Conservation (phyloP, 2,113 vertebrate genomes). For the Setophaga kirtlandii region DNA sequence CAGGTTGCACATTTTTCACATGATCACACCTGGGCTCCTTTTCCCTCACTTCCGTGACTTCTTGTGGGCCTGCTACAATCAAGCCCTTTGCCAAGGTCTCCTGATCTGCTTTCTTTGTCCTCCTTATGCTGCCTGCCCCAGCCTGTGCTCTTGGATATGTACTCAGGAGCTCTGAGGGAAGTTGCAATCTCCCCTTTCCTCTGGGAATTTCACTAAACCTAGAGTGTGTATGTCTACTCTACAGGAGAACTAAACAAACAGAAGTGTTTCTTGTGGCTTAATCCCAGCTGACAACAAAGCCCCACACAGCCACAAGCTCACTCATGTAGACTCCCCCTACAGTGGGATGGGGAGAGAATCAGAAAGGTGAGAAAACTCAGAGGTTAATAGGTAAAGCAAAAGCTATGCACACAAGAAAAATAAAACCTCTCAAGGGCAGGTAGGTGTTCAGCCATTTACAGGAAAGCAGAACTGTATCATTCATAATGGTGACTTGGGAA, state of each 20-base stretch:
- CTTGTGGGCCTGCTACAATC: neutral
- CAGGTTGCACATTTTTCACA: neutral
- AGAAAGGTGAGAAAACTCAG: neutral
- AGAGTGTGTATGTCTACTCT: neutral
- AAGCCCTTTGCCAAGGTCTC: neutral
- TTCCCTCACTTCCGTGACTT: neutral
- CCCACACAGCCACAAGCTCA: neutral
- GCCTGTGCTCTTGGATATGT: neutral
- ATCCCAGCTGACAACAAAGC: neutral
- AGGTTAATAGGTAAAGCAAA: neutral
- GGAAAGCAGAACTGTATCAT: neutral
- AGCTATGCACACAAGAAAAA: neutral
- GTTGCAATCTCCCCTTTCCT: neutral
- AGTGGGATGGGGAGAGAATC: neutral
- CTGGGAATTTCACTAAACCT: neutral
- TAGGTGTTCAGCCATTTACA: neutral
- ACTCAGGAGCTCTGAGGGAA: neutral
- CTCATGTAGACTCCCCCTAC: accelerated
- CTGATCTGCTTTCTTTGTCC: neutral
- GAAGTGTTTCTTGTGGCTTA: neutral
- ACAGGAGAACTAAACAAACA: neutral
- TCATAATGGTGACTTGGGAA: neutral
- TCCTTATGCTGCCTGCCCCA: neutral
- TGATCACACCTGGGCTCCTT: neutral
- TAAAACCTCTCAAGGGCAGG: neutral